Conservation (phyloP, 2,113 vertebrate genomes). For the Leptodactylus fuscus region DNA sequence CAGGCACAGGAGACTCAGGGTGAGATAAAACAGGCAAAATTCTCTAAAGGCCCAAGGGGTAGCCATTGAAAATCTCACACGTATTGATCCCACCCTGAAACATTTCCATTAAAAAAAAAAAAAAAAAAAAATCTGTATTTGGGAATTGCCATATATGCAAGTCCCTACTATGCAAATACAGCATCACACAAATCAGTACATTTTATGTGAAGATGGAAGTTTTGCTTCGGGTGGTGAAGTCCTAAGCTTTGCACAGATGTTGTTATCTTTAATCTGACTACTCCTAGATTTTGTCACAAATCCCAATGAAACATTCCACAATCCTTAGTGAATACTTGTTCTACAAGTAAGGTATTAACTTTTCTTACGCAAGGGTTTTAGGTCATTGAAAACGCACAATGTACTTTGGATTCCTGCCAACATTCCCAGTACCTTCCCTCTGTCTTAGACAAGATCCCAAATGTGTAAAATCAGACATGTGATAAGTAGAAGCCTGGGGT, state of each 20-base stretch:
- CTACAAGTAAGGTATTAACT: background rate
- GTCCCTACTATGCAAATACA: no score
- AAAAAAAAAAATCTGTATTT: no score
- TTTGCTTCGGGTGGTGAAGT: background rate
- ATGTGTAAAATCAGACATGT: background rate
- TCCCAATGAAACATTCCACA: constrained; percentile 1
- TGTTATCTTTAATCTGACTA: background rate
- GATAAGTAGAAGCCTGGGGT: background rate
- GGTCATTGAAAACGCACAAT: constrained; percentile 25
- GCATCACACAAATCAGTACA: no score
- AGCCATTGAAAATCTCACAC: no score
- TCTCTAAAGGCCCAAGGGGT: no score
- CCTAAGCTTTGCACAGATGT: background rate
- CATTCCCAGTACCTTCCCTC: background rate
- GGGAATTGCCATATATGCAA: no score
- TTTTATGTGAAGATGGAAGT: no score
- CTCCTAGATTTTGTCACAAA: background rate
- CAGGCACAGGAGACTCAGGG: no score
- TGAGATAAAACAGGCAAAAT: no score
- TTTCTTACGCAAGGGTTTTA: constrained; percentile 2
- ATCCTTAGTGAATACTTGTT: constrained; percentile 14
- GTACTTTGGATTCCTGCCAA: constrained; percentile 11
- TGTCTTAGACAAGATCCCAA: background rate
- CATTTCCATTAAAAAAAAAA: no score
- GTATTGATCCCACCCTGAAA: no score